These are phyloP conservation scores for Orthosia gothica DNA, from an alignment of 2,888 invertebrate species.

Conservation along the genomic window DNA sequence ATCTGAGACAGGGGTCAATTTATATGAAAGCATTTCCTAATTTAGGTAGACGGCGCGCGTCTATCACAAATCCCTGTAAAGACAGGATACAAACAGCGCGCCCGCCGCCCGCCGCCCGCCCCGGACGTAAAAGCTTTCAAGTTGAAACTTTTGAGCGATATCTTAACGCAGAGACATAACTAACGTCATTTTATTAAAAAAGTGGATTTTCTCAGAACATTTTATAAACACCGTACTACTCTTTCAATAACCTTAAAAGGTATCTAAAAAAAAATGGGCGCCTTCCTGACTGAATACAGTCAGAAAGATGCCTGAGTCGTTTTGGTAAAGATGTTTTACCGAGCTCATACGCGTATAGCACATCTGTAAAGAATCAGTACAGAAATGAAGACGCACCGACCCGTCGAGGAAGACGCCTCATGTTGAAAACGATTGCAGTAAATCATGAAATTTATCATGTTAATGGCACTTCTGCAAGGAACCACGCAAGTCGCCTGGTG, in stretches of 20 bases:
- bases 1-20: slow-evolving; percentile 54
- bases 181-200: slow-evolving; percentile 20
- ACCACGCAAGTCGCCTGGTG: slow-evolving; percentile 15
- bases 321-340: no score
- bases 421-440: neutral
- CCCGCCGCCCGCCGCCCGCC: neutral
- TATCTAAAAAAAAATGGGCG: neutral
- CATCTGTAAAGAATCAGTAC: no score
- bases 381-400: no score
- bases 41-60: slow-evolving; percentile 43
- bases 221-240: neutral
- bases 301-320: no score
- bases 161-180: neutral
- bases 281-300: no score
- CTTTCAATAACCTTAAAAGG: neutral
- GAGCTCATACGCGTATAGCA: no score
- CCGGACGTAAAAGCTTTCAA: slow-evolving; percentile 16
- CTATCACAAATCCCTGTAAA: slow-evolving; percentile 44
- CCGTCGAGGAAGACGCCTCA: no score
- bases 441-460: slow-evolving; percentile 22
- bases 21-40: slow-evolving; percentile 61
- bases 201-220: neutral
- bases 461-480: slow-evolving; percentile 20
- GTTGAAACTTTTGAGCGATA: slow-evolving; percentile 15
- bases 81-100: slow-evolving; percentile 29